Base-by-base conservation (phyloP, 2,888 invertebrate species). In the Drosophila monieri region DNA sequence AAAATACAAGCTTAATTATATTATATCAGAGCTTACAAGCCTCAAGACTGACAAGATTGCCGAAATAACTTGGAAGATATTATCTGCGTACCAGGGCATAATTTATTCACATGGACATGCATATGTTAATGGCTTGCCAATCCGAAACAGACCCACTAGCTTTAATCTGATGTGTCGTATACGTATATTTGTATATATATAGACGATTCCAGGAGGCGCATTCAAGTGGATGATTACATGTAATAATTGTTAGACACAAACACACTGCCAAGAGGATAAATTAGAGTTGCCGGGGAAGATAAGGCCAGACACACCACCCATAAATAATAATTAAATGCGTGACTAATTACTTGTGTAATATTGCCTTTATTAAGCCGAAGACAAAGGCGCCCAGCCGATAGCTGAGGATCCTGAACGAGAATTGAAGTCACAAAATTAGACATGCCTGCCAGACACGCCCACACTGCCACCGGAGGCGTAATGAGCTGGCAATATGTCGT, bases 301-400 rank as follows among this genome's bases (percentile, higher is more conserved):
- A 60, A 32, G 37, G 15, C 53, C 27, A 41, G 27, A 46, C 25
- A 23, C n/a, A 54, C 6, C 23, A 46, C 46, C 49, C 47, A 86
- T 86, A 87, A 86, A 88, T 87, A 88, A 85, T 88, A 88, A 88
- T 85, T 78, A 88, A 83, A 87, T 84, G 85, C 84, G 84, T 87
- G 89, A 88, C 88, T 88, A 88, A 88, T 87, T 87, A 85, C 83
- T 87, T 85, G 88, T 80, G 86, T 87, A 88, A 88, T 88, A 60
- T 80, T 85, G 84, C 76, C 73, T 83, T 88, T 88, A 88, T 87
- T 88, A 83, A 74, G 39, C 18, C 39, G 60, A 44, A 57, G 61
- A 53, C 53, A 39, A 32, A 23, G 58, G 35, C 44, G 21, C 15
- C 18, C 25, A 30, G 46, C n/a, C 23, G 65, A 47, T 47, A 71